A percentile compares a stretch with the other conserved stretches of the same genome.
phyloP scores from a whole-genome alignment of 2,797 vertebrate species.

The Pipistrellus kuhlii region DNA sequence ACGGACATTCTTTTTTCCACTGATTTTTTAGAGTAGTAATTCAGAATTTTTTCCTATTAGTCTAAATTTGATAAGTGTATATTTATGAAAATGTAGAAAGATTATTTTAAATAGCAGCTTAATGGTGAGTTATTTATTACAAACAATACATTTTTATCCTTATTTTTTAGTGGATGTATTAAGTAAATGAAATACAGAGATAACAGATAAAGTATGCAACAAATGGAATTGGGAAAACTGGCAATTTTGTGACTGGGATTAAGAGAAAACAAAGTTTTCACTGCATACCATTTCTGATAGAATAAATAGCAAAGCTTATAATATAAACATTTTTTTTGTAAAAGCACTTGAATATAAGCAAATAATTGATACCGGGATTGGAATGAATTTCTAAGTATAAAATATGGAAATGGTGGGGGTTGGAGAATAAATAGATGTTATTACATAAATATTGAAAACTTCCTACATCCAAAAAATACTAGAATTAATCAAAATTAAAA shows the following conservation, averaged over 20 bases:
- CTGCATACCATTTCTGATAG: neutral
- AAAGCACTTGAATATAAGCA: conserved; percentile 26
- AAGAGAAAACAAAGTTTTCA: conserved; percentile 45
- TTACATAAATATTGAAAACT: neutral
- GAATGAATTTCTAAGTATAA: conserved; percentile 50
- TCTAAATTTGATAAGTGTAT: conserved; percentile 11
- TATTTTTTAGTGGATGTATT: conserved; percentile 40
- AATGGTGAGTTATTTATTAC: conserved; percentile 25
- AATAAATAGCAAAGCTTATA: conserved; percentile 22
- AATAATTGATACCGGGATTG: conserved; percentile 9
- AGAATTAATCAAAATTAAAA: conserved; percentile 35
- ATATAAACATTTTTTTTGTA: conserved; percentile 11
- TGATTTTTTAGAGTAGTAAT: neutral
- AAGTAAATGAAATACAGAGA: conserved; percentile 37
- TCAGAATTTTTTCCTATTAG: neutral
- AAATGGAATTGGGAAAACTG: conserved; percentile 21
- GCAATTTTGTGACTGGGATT: neutral
- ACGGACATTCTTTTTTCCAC: neutral
- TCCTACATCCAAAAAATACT: conserved; percentile 7
- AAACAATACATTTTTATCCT: conserved; percentile 4
- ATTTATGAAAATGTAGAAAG: conserved; percentile 44
- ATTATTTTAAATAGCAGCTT: conserved; percentile 41
- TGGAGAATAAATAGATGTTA: neutral
- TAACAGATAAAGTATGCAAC: conserved; percentile 6
- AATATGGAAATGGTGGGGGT: conserved; percentile 17